phyloP scores from a whole-genome alignment of 1,140 invertebrate genomes.

The Drosophila orena region DNA sequence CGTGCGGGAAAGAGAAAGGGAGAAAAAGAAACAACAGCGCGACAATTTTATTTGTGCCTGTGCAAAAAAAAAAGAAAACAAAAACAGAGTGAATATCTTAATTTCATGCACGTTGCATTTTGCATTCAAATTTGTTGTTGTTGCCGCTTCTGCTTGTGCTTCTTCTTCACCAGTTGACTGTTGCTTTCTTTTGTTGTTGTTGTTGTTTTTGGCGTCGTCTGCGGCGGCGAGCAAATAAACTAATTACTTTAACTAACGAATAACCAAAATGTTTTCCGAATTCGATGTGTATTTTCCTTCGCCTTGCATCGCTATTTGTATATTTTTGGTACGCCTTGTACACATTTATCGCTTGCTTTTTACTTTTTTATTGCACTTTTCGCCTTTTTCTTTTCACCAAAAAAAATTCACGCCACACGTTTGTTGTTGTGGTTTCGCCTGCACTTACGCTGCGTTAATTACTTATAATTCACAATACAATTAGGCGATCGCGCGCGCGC shows the following conservation, averaged over 20 bases:
- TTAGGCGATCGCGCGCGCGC: conserved; percentile 6
- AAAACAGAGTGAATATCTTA: conserved; percentile 26
- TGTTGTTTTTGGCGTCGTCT: conserved; percentile 51
- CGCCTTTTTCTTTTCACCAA: conserved; percentile 51
- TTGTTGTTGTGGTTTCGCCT: conserved; percentile 8
- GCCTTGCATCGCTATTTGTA: conserved; percentile 1
- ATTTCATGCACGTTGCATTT: conserved; percentile 61
- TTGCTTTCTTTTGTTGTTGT: conserved; percentile 22
- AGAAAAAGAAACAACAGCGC: conserved; percentile 36
- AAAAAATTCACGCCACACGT: conserved; percentile 43
- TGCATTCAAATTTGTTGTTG: conserved; percentile 41
- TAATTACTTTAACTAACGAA: neutral
- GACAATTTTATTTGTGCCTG: conserved; percentile 52
- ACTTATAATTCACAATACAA: neutral
- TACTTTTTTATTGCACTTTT: conserved; percentile 44
- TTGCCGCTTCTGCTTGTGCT: conserved; percentile 22
- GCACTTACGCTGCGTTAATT: conserved; percentile 8
- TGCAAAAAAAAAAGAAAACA: conserved; percentile 46
- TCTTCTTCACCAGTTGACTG: conserved; percentile 10
- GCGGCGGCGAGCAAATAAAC: conserved; percentile 25
- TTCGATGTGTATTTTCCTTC: conserved; percentile 9
- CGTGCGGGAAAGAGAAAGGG: conserved; percentile 6
- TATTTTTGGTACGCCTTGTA: conserved; percentile 8
- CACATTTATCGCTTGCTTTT: conserved; percentile 32
- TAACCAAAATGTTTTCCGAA: conserved; percentile 2